These are phyloP conservation scores for Manis javanica DNA, from an alignment of 2,797 vertebrate genomes.

Conservation along the genomic window DNA sequence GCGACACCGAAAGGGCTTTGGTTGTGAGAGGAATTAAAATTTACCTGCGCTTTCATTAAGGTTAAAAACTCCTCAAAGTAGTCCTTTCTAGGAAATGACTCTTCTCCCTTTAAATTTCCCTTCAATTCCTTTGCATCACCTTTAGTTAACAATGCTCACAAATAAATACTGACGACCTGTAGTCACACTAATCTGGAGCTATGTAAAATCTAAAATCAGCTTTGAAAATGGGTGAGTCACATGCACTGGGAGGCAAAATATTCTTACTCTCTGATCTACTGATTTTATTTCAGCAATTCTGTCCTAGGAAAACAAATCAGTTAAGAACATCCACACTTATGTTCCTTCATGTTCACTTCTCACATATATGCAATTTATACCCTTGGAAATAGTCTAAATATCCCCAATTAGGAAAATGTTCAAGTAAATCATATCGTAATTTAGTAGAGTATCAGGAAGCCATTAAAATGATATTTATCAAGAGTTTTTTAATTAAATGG, in stretches of 20 bases:
- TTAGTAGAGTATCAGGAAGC: background rate
- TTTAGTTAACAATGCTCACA: conserved; percentile 49
- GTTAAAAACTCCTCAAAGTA: conserved; percentile 10
- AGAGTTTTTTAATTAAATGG: conserved; percentile 10
- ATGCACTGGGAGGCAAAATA: background rate
- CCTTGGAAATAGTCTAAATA: background rate
- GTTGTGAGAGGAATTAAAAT: conserved; percentile 37
- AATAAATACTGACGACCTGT: conserved; percentile 52
- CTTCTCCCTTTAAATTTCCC: conserved; percentile 5
- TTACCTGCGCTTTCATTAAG: conserved; percentile 35
- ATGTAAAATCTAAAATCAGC: conserved; percentile 5
- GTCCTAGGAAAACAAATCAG: background rate
- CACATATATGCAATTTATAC: background rate
- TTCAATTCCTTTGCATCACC: conserved; percentile 45
- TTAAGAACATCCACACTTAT: background rate
- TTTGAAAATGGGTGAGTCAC: background rate
- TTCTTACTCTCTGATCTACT: background rate
- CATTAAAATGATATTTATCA: conserved; percentile 29
- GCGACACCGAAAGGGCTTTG: background rate
- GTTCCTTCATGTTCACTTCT: background rate
- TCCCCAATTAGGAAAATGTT: background rate
- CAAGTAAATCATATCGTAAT: background rate
- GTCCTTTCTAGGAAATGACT: conserved; percentile 51
- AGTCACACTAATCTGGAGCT: background rate
- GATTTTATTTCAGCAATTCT: background rate